phyloP scores from a whole-genome alignment of 2,888 invertebrate genomes.

The Lasioglossum leucozonium region DNA sequence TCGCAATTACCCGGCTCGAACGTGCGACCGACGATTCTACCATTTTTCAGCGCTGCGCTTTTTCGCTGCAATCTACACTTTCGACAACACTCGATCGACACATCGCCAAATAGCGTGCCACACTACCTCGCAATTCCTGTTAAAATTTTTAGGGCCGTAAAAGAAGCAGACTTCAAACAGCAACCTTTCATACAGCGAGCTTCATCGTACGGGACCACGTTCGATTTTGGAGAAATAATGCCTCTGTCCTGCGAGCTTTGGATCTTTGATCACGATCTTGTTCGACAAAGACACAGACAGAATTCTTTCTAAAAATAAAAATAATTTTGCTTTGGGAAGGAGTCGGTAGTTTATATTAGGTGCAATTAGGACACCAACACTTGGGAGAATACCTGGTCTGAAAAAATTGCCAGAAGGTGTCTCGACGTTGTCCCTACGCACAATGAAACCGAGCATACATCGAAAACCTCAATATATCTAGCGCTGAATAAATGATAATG shows the following conservation, averaged over 20 bases:
- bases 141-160: background rate
- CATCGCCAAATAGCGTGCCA: background rate
- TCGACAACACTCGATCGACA: background rate
- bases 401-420: background rate
- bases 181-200: background rate
- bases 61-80: constrained; percentile 2
- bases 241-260: too few species aligned
- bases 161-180: background rate
- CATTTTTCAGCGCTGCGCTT: constrained; percentile 2
- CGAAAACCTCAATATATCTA: background rate
- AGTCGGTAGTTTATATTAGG: too few species aligned
- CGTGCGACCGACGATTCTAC: constrained; percentile 7
- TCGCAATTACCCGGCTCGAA: constrained; percentile 40
- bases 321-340: too few species aligned
- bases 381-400: background rate
- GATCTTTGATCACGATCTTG: too few species aligned
- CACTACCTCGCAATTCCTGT: background rate
- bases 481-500: background rate
- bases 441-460: background rate
- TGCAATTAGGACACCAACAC: too few species aligned
- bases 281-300: too few species aligned
- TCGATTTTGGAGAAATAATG: too few species aligned
- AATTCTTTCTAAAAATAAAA: too few species aligned
- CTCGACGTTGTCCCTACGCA: too few species aligned
- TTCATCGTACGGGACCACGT: background rate